Percentiles rank a stretch among this genome's conserved stretches.
Conservation (phyloP, 2,113 vertebrate species). For the Toxostoma redivivum region DNA sequence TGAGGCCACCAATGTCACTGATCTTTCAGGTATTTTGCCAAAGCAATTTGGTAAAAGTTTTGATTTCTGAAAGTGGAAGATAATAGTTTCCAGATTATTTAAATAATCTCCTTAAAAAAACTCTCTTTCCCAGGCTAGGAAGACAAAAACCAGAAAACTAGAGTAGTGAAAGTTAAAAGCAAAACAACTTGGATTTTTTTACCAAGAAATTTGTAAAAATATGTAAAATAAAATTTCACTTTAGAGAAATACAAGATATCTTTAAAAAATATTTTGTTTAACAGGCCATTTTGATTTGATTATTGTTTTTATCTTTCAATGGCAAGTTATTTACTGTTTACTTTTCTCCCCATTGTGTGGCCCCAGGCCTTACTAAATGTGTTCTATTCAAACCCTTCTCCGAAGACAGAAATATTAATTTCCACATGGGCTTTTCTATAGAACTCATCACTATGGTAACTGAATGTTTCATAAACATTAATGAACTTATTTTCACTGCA, state of each 20-base stretch:
- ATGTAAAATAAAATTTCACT: neutral
- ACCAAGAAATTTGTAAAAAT: neutral
- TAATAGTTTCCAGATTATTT: neutral
- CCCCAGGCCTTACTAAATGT: slow-evolving; percentile 50
- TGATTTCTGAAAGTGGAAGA: neutral
- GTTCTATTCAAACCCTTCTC: slow-evolving; percentile 56
- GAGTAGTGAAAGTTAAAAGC: neutral
- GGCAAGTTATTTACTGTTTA: slow-evolving; percentile 61
- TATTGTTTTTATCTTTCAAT: slow-evolving; percentile 48
- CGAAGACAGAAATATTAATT: slow-evolving; percentile 68
- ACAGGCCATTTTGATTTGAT: slow-evolving; percentile 20
- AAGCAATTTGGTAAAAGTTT: neutral
- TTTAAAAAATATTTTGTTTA: neutral
- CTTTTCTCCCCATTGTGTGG: slow-evolving; percentile 47
- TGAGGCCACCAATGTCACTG: too few relatives aligned
- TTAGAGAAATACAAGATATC: neutral
- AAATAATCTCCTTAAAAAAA: neutral
- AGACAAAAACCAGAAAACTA: neutral
- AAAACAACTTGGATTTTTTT: neutral
- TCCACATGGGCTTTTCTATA: slow-evolving; percentile 65
- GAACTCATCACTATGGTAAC: slow-evolving; percentile 62
- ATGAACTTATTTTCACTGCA: slow-evolving; percentile 64
- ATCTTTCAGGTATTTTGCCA: neutral
- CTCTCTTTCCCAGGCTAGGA: neutral
- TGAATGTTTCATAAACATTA: slow-evolving; percentile 67